These are phyloP conservation scores for Lepus townsendii DNA, from an alignment of 2,797 vertebrate genomes.

Conservation along the genomic window DNA sequence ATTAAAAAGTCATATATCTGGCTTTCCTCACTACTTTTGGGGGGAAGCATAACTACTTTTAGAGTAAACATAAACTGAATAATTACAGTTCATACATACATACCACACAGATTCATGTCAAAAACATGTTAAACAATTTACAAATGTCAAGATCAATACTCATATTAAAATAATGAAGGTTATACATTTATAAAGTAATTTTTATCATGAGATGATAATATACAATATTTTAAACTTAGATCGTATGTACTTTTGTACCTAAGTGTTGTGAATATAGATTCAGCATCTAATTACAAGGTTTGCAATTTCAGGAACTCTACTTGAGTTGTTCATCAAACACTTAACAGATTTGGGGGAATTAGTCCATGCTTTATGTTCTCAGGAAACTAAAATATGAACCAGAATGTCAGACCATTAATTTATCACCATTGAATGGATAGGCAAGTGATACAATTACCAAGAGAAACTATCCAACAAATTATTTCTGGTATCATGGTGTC, in stretches of 20 bases:
- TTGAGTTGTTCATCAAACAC: background rate
- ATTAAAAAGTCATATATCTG: background rate
- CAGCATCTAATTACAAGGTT: background rate
- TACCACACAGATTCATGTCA: background rate
- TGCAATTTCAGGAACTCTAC: background rate
- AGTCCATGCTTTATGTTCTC: background rate
- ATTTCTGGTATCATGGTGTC: slow-evolving; percentile 7
- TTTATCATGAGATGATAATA: background rate
- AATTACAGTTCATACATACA: background rate
- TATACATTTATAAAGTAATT: slow-evolving; percentile 45
- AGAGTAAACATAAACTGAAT: background rate
- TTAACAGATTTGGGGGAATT: slow-evolving; percentile 24
- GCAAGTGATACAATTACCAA: background rate
- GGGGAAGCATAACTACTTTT: background rate
- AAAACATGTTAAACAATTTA: background rate
- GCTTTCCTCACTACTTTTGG: background rate
- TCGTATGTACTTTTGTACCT: background rate
- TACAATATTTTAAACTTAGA: background rate
- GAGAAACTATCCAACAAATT: background rate
- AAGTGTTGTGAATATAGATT: background rate
- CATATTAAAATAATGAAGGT: background rate
- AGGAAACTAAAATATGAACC: background rate
- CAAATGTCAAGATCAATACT: background rate
- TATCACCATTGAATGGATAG: background rate
- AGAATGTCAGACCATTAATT: slow-evolving; percentile 55